phyloP scores from a whole-genome alignment of 2,888 invertebrate genomes.

The Epistrophe eligans region DNA sequence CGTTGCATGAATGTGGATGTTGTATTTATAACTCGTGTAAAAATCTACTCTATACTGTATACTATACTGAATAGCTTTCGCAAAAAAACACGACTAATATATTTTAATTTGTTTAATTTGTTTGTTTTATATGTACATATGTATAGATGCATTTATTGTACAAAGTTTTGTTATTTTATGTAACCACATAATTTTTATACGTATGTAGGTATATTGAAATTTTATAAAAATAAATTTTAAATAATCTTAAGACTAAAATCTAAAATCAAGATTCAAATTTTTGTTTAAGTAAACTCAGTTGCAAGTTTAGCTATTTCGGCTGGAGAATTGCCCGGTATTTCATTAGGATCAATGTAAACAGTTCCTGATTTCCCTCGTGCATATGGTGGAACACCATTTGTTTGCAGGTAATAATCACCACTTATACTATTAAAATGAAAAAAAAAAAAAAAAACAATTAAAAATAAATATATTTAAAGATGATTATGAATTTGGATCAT shows the following conservation, averaged over 20 bases:
- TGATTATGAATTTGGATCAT: conserved; percentile 51
- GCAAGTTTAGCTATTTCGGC: conserved; percentile 55
- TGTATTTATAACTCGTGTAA: too few relatives aligned
- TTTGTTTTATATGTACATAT: too few relatives aligned
- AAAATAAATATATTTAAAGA: background rate
- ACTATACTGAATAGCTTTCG: too few relatives aligned
- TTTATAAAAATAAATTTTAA: conserved; percentile 3
- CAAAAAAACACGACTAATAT: too few relatives aligned
- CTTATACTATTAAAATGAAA: conserved; percentile 76
- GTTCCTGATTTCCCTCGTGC: conserved; percentile 81
- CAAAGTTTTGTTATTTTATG: background rate
- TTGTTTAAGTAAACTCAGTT: conserved; percentile 38
- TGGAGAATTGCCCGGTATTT: conserved; percentile 63
- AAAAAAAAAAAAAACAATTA: conserved; percentile 41
- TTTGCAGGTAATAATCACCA: conserved; percentile 83
- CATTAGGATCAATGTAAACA: conserved; percentile 79
- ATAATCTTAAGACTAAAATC: conserved; percentile 54
- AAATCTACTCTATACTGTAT: too few relatives aligned
- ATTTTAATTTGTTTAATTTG: too few relatives aligned
- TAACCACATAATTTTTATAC: background rate
- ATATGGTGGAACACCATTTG: conserved; percentile 82
- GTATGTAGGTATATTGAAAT: background rate
- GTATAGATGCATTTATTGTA: background rate
- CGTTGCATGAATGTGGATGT: too few relatives aligned
- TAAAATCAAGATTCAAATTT: conserved; percentile 38